Conservation (phyloP, 1,140 invertebrate genomes). For the Hycleus cichorii region DNA sequence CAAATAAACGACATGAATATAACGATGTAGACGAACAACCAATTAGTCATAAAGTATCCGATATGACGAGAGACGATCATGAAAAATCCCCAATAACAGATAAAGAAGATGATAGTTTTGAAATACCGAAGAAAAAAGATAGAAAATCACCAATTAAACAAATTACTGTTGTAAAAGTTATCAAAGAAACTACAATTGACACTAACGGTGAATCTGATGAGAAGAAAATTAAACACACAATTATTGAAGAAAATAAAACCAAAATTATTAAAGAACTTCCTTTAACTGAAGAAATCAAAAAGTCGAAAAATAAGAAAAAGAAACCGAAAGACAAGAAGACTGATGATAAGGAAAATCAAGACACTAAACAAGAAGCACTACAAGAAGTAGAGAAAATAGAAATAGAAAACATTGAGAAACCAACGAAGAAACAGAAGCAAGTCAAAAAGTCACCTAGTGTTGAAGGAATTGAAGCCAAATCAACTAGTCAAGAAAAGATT, state of each 20-base stretch:
- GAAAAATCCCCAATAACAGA: conserved; percentile 37
- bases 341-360: not conserved
- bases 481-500: not conserved
- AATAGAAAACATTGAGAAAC: conserved; percentile 1
- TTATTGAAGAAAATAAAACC: conserved; percentile 10
- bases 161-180: conserved; percentile 17
- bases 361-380: not conserved
- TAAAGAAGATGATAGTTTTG: conserved; percentile 34
- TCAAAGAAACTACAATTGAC: conserved; percentile 1
- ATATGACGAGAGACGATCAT: conserved; percentile 24
- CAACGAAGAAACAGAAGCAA: conserved; percentile 8
- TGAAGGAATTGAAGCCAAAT: not conserved
- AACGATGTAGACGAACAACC: conserved; percentile 25
- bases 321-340: not conserved
- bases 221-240: conserved; percentile 5
- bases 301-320: conserved; percentile 6
- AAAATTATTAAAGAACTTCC: conserved; percentile 5
- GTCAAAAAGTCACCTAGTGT: not conserved
- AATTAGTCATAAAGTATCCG: conserved; percentile 27
- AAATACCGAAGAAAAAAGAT: conserved; percentile 28
- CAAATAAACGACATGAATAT: conserved; percentile 29
- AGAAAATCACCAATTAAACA: conserved; percentile 24
- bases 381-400: not conserved
- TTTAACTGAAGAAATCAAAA: not conserved
- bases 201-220: conserved; percentile 1